Percentiles rank a stretch among this genome's conserved stretches.
These are phyloP conservation scores for Paramisgurnus dabryanus DNA, from an alignment of 2,113 vertebrate genomes.

Conservation along the genomic window DNA sequence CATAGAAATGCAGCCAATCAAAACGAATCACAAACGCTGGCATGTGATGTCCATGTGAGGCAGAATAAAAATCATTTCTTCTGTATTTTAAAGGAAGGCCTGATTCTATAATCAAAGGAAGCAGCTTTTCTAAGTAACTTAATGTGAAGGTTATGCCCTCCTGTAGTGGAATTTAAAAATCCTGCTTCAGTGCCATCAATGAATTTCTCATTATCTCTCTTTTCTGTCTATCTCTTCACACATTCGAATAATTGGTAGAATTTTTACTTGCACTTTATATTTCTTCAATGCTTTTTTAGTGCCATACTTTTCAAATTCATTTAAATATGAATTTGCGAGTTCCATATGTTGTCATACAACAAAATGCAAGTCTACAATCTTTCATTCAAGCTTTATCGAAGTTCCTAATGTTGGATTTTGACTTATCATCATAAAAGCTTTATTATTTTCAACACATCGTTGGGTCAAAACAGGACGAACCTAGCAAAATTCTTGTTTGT, in stretches of 20 bases:
- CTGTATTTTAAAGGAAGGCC: conserved; percentile 31
- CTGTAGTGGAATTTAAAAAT: conserved; percentile 39
- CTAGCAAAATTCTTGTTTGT: too few species aligned
- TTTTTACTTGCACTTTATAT: not conserved
- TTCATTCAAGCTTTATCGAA: not conserved
- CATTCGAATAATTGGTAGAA: not conserved
- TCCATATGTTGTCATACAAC: too few species aligned
- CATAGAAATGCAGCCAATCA: conserved; percentile 20
- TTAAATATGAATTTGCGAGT: not conserved
- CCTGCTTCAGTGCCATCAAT: conserved; percentile 47
- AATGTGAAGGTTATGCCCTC: conserved; percentile 48
- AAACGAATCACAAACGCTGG: conserved; percentile 17
- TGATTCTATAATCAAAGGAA: conserved; percentile 47
- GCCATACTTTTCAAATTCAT: not conserved
- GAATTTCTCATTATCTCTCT: conserved; percentile 35
- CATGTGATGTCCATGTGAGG: conserved; percentile 1
- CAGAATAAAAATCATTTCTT: conserved; percentile 42
- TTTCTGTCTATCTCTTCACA: not conserved
- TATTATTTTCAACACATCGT: too few species aligned
- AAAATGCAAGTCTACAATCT: not conserved
- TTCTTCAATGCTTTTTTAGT: conserved; percentile 11
- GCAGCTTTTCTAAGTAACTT: conserved; percentile 45
- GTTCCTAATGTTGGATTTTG: too few species aligned
- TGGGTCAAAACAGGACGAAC: too few species aligned
- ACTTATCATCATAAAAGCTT: too few species aligned